Conservation (phyloP, 2,888 invertebrate genomes). For the Pristionchus entomophagus region DNA sequence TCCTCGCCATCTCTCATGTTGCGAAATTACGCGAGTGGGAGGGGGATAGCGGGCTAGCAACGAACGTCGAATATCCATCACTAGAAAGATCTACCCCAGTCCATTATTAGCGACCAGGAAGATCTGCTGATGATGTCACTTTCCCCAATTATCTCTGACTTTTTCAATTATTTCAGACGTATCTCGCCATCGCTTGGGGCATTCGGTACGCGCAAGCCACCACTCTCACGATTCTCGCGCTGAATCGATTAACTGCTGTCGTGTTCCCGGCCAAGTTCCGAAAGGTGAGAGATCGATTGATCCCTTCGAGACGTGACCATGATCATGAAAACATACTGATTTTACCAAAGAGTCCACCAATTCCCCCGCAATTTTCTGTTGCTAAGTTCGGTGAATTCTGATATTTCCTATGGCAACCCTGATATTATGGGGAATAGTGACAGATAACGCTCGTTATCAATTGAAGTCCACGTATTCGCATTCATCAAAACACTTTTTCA, state of each 20-base stretch:
- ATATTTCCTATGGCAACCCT: background rate
- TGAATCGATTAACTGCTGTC: constrained; percentile 23
- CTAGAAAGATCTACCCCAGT: background rate
- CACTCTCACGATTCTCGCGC: background rate
- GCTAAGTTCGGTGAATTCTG: background rate
- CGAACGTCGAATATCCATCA: background rate
- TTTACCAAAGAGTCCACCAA: background rate
- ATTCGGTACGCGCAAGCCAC: constrained; percentile 3
- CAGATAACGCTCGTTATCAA: background rate
- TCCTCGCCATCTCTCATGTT: too few species aligned
- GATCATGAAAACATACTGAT: background rate
- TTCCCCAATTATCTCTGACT: background rate
- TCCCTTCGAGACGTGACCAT: background rate
- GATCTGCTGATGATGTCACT: background rate
- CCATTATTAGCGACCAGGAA: background rate
- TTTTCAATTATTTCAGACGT: background rate
- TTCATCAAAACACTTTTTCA: too few species aligned
- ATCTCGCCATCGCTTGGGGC: constrained; percentile 13
- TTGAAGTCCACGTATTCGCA: background rate
- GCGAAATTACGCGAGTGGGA: too few species aligned
- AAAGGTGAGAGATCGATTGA: background rate
- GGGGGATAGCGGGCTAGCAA: too few species aligned
- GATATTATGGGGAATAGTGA: background rate
- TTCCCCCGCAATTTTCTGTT: background rate
- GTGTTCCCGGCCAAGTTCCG: background rate